Evolutionary conservation across 2,113 vertebrate species (phyloP).

Genomic region (Calyptomena viridis): DNA sequence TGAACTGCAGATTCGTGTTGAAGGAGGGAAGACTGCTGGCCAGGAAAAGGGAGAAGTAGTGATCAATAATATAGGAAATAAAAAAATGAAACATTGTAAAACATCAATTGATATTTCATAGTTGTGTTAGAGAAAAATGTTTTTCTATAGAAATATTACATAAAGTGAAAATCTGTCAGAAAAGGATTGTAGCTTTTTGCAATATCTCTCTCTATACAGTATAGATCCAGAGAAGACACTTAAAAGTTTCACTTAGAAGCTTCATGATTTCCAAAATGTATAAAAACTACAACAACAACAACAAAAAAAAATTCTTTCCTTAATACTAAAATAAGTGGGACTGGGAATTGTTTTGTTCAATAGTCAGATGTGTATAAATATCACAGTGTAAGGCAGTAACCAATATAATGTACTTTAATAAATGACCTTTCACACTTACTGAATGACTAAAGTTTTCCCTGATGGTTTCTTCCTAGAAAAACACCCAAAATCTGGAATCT

Average conservation of each 20-base stretch:
- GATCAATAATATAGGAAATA: neutral
- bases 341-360: neutral
- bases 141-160: neutral
- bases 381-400: neutral
- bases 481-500: neutral
- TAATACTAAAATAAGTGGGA: neutral
- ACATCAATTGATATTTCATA: neutral
- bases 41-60: neutral
- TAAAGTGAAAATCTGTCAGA: neutral
- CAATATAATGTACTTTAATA: neutral
- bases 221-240: neutral
- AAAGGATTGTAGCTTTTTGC: neutral
- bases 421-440: neutral
- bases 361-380: neutral
- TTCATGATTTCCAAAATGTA: neutral
- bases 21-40: neutral
- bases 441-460: neutral
- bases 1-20: neutral
- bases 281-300: neutral
- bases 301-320: neutral
- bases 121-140: neutral
- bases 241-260: fast-evolving
- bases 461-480: neutral
- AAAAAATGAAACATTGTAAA: neutral
- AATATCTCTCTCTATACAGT: neutral